Percentiles rank a stretch among this genome's conserved stretches.
Conservation (phyloP, 2,113 vertebrate genomes). For the Nerophis lumbriciformis region DNA sequence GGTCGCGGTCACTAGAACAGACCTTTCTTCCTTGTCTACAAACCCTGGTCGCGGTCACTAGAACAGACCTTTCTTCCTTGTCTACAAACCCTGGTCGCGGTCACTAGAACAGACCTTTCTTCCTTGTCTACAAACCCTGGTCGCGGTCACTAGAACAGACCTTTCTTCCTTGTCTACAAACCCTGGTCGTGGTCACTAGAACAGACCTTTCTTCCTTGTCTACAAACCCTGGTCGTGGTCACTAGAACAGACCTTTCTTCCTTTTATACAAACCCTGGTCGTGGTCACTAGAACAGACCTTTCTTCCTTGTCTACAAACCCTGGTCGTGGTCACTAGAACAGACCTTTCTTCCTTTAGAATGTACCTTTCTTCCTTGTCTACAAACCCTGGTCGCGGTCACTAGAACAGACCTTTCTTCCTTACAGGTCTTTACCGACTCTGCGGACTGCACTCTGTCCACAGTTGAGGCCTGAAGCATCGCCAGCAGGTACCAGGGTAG, state of each 20-base stretch:
- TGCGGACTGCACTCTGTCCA: constrained; percentile 14
- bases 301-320: background rate
- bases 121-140: background rate
- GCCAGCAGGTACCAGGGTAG: constrained; percentile 35
- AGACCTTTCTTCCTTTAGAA: background rate
- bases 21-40: background rate
- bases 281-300: background rate
- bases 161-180: background rate
- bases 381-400: background rate
- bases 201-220: background rate
- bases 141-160: background rate
- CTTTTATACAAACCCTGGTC: background rate
- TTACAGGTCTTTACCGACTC: constrained; percentile 12
- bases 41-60: background rate
- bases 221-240: background rate
- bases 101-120: background rate
- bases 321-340: background rate
- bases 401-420: background rate
- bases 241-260: background rate
- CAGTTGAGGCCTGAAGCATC: constrained; percentile 31
- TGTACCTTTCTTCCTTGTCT: background rate
- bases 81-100: background rate
- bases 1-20: background rate
- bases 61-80: background rate
- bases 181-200: background rate